A percentile compares a stretch with the other conserved stretches of the same genome.
phyloP scores from a whole-genome alignment of 1,140 invertebrate species.

The Semibalanus balanoides region DNA sequence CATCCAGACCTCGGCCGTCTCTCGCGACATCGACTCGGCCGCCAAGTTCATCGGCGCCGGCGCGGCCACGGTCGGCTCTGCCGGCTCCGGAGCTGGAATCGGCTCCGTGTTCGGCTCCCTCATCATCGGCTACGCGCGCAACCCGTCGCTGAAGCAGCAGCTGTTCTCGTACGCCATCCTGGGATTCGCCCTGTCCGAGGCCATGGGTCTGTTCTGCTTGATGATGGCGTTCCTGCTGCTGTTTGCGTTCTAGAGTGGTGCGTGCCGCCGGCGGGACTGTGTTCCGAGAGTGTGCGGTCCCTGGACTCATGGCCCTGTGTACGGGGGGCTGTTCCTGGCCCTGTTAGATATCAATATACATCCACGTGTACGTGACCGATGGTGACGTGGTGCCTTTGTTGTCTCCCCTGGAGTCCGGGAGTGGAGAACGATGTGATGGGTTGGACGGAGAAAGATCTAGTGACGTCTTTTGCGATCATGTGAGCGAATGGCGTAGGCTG shows the following conservation, averaged over 20 bases:
- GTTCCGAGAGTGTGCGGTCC: too few species aligned
- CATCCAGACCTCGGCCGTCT: constrained; percentile 82
- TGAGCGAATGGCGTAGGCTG: too few species aligned
- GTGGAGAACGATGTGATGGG: too few species aligned
- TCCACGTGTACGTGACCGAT: too few species aligned
- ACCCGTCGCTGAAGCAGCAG: constrained; percentile 96
- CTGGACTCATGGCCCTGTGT: too few species aligned
- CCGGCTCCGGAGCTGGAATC: constrained; percentile 98
- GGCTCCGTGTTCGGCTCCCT: constrained; percentile 98
- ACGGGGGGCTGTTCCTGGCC: too few species aligned
- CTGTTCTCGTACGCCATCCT: constrained; percentile 98
- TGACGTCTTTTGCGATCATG: too few species aligned
- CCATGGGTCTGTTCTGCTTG: constrained; percentile 99
- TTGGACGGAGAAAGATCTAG: too few species aligned
- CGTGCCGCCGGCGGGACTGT: too few species aligned
- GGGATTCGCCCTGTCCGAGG: constrained; percentile 98
- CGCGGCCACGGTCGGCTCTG: constrained; percentile 98
- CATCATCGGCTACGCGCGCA: constrained; percentile 95
- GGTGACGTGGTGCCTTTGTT: too few species aligned
- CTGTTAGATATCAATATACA: too few species aligned
- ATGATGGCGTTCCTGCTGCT: constrained; percentile 99
- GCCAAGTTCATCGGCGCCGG: constrained; percentile 99
- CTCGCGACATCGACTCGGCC: constrained; percentile 96
- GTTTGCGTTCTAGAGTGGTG: constrained; percentile 79
- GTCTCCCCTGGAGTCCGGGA: too few species aligned